Conservation (phyloP, 2,797 vertebrate genomes). For the Enteromius radiatus region DNA sequence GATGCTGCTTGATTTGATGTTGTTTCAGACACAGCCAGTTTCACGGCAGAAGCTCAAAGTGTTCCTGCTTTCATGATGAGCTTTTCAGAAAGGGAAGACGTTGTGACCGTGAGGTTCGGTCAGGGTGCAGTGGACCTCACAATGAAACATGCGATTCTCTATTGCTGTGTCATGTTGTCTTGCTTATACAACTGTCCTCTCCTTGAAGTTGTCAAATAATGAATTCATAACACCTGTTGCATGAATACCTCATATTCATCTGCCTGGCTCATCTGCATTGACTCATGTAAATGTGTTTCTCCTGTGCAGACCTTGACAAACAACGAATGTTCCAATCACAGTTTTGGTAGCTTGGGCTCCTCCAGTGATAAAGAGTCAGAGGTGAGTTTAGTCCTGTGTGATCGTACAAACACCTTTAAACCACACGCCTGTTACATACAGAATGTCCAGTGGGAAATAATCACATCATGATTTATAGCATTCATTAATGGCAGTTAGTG, state of each 20-base stretch:
- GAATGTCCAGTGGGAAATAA: background rate
- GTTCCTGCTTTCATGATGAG: background rate
- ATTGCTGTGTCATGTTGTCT: background rate
- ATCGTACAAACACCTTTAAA: background rate
- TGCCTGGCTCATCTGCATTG: slow-evolving; percentile 22
- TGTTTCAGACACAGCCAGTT: slow-evolving; percentile 1
- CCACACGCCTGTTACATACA: background rate
- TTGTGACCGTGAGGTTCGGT: background rate
- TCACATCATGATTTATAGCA: background rate
- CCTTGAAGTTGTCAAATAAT: slow-evolving; percentile 34
- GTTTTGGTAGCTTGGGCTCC: slow-evolving; percentile 97
- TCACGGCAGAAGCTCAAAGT: background rate
- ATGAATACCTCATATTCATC: slow-evolving; percentile 37
- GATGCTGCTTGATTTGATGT: background rate
- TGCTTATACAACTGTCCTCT: slow-evolving; percentile 2
- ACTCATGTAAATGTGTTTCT: slow-evolving; percentile 28
- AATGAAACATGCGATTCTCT: background rate
- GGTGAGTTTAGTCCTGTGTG: slow-evolving; percentile 73
- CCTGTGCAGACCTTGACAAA: slow-evolving; percentile 89
- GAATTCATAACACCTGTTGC: slow-evolving; percentile 47
- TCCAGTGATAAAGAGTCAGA: slow-evolving; percentile 98
- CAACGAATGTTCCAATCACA: slow-evolving; percentile 99
- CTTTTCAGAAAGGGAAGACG: too few species aligned
- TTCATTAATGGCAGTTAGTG: background rate
- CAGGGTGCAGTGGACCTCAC: background rate